Percentiles rank a stretch among this genome's conserved stretches.
phyloP scores from a whole-genome alignment of 2,113 vertebrate species.

The Orycteropus afer region DNA sequence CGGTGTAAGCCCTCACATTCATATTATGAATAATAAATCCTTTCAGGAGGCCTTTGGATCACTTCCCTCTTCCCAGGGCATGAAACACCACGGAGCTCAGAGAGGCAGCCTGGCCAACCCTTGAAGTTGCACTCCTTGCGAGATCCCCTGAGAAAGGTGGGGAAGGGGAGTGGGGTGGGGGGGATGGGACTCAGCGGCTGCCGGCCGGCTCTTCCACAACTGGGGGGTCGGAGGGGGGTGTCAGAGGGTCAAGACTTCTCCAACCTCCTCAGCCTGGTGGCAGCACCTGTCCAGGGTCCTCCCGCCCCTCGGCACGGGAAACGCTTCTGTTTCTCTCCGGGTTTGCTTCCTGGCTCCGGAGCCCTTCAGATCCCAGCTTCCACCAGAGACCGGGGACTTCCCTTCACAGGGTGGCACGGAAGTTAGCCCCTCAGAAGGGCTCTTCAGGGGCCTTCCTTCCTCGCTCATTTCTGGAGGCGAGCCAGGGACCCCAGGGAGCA shows the following conservation, averaged over 20 bases:
- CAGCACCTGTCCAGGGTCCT: background rate
- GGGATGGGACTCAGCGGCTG: background rate
- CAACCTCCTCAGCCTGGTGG: rapidly evolving
- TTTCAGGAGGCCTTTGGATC: background rate
- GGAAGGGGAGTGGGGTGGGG: rapidly evolving
- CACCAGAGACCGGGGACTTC: background rate
- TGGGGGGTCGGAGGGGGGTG: background rate
- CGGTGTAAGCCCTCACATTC: background rate
- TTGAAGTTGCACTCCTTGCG: background rate
- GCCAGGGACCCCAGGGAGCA: rapidly evolving
- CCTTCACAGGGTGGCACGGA: no score
- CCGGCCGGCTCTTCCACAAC: no score
- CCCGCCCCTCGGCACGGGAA: background rate
- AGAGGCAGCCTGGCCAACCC: background rate
- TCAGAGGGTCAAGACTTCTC: background rate
- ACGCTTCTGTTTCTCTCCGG: background rate
- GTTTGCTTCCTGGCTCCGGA: background rate
- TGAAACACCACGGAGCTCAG: background rate
- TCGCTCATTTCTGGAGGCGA: background rate
- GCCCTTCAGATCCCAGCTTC: background rate
- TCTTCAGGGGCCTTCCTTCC: background rate
- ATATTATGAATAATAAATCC: rapidly evolving
- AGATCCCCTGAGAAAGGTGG: background rate
- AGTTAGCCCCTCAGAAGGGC: background rate
- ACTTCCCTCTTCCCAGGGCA: background rate